Conservation (phyloP, 2,888 invertebrate species). For the Diarsia dahlii region DNA sequence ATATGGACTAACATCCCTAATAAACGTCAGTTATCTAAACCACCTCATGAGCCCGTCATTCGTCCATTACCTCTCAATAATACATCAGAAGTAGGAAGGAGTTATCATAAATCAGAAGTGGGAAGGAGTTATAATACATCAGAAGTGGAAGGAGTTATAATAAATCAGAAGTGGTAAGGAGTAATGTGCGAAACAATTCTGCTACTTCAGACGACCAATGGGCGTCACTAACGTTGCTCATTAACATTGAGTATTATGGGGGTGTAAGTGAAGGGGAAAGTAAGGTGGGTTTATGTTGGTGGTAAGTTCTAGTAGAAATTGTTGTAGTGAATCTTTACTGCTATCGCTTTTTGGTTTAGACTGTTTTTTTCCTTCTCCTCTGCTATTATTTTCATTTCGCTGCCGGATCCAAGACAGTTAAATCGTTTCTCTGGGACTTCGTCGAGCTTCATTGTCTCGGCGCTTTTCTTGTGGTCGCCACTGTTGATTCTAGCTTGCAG, state of each 20-base stretch:
- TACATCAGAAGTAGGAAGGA: slow-evolving; percentile 59
- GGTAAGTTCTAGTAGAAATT: neutral
- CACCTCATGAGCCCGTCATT: slow-evolving; percentile 32
- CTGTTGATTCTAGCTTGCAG: too few species aligned
- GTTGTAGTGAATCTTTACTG: neutral
- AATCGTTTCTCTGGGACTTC: too few species aligned
- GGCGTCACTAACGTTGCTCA: slow-evolving; percentile 52
- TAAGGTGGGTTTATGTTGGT: slow-evolving; percentile 15
- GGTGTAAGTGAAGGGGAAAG: neutral
- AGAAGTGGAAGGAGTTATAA: slow-evolving; percentile 55
- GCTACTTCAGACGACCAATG: slow-evolving; percentile 57
- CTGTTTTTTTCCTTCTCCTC: too few species aligned
- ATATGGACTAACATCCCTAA: neutral
- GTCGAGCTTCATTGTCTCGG: too few species aligned
- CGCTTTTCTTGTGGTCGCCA: too few species aligned
- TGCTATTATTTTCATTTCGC: too few species aligned
- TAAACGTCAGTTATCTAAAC: slow-evolving; percentile 37
- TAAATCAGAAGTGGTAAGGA: slow-evolving; percentile 59
- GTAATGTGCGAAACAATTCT: slow-evolving; percentile 64
- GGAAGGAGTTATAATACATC: slow-evolving; percentile 54
- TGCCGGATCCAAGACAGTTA: too few species aligned
- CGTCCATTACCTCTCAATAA: slow-evolving; percentile 25
- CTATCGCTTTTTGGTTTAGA: neutral
- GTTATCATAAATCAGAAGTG: slow-evolving; percentile 56
- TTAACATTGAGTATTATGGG: slow-evolving; percentile 51